phyloP scores from a whole-genome alignment of 2,888 invertebrate genomes.

The Amblyjoppa proteus region DNA sequence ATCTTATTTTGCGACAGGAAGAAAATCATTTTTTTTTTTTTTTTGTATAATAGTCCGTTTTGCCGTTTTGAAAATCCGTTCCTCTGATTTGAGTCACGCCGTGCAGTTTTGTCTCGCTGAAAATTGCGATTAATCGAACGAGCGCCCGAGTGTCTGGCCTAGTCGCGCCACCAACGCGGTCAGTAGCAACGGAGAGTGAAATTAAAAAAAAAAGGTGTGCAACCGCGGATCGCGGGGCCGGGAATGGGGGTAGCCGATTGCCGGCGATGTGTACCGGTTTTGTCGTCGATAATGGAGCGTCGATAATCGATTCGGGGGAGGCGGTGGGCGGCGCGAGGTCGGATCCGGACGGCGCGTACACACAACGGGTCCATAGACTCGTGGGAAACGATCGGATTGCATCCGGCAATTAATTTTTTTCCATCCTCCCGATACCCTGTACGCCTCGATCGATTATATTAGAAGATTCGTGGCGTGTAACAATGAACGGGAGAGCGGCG shows the following conservation, averaged over 20 bases:
- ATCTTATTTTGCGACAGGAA: too few species aligned
- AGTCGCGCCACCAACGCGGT: background rate
- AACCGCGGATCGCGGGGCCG: conserved; percentile 18
- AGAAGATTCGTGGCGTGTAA: conserved; percentile 15
- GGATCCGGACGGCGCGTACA: conserved; percentile 50
- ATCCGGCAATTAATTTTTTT: conserved; percentile 84
- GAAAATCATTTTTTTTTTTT: too few species aligned
- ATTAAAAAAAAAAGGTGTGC: conserved; percentile 44
- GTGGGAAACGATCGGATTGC: conserved; percentile 83
- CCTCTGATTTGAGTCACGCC: background rate
- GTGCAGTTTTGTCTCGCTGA: conserved; percentile 18
- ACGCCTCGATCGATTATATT: conserved; percentile 57
- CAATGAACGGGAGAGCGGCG: background rate
- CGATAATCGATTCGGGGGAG: conserved; percentile 65
- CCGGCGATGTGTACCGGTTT: conserved; percentile 42
- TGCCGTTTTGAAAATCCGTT: too few species aligned
- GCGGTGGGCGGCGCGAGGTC: conserved; percentile 53
- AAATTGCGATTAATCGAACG: background rate
- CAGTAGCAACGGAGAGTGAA: conserved; percentile 19
- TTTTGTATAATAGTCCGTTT: too few species aligned
- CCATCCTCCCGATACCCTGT: conserved; percentile 72
- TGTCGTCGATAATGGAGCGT: conserved; percentile 63
- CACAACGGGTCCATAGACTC: conserved; percentile 65
- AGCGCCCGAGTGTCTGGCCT: background rate
- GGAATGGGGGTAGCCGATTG: conserved; percentile 41